These are phyloP conservation scores for Nesoenas mayeri DNA, from an alignment of 2,113 vertebrate genomes.

Conservation along the genomic window DNA sequence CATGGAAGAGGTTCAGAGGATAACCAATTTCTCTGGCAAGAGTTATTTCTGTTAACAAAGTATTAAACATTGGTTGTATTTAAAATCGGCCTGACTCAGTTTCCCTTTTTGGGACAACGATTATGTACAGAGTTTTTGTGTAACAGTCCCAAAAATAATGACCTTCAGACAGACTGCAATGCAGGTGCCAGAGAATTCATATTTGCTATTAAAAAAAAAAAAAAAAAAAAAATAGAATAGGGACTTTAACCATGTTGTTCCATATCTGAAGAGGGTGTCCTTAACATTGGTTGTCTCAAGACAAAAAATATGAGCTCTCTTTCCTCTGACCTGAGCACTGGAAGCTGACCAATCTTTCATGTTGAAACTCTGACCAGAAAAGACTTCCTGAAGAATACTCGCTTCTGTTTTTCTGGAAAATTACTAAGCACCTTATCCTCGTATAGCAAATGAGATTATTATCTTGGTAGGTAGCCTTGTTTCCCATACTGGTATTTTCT, in stretches of 20 bases:
- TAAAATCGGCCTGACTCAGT: neutral
- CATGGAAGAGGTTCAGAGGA: neutral
- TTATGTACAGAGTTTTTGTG: neutral
- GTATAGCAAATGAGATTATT: neutral
- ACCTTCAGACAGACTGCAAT: neutral
- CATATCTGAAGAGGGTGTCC: neutral
- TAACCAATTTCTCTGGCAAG: neutral
- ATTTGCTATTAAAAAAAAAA: neutral
- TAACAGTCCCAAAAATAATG: neutral
- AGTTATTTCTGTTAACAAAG: neutral
- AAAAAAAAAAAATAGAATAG: neutral
- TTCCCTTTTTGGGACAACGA: neutral
- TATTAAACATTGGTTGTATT: neutral
- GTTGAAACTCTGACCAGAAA: neutral
- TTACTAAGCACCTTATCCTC: neutral
- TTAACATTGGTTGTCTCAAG: neutral
- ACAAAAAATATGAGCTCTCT: neutral
- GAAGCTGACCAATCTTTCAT: neutral
- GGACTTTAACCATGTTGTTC: neutral
- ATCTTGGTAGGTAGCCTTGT: neutral
- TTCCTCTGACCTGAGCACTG: neutral
- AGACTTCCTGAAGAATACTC: neutral
- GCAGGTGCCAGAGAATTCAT: neutral
- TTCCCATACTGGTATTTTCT: neutral
- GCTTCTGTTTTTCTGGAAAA: neutral